Base-by-base conservation (phyloP, 2,797 vertebrate genomes). In the Odontamblyopus lacepedii region DNA sequence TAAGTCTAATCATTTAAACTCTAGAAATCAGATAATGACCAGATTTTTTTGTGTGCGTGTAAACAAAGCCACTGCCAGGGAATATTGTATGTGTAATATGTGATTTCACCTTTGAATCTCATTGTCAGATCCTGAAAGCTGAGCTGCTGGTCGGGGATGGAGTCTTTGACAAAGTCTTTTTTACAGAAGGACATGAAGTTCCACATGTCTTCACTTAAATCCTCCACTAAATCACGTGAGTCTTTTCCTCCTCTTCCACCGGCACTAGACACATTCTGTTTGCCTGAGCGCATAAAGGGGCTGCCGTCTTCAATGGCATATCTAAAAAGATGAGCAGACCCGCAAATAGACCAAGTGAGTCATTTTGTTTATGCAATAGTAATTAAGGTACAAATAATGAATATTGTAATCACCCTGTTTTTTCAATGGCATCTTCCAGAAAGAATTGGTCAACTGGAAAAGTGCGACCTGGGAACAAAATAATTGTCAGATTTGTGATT, bases 371-470 rank as follows among this genome's bases (percentile, higher is more conserved):
- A 30, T 19, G 9, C 8, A 2, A 30, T 13, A 2, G 0, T 12
- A 63, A 41, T 41, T 38, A 63, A 1, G 12, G 19, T n/a, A 13
- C 23, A 5, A 29, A 4, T 18, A 0, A 69, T 51, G 53, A 26
- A 23, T 1, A 26, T 62, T 63, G 15, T 56, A 51, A 83, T 87
- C 90, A 98, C 98, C 94, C 91, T 1, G 96, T 95, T 92, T 95
- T 92, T 73, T 92, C 88, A 62, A 99, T 92, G 66, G 95, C 96
- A 80, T 99, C 98, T 89, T 99, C 98, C 62, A 99, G 94, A 76
- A 98, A 99, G 86, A 96, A 97, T 79, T 98, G 96, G 81, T 98
- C 96, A 56, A 99, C 98, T 19, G 97, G 97, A 87, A 97, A 99
- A 0, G 97, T 96, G 41, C 93, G 94, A n/a, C 98, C 98, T 99